Base-by-base conservation (phyloP, 2,888 invertebrate genomes). In the Anthrax anthrax region DNA sequence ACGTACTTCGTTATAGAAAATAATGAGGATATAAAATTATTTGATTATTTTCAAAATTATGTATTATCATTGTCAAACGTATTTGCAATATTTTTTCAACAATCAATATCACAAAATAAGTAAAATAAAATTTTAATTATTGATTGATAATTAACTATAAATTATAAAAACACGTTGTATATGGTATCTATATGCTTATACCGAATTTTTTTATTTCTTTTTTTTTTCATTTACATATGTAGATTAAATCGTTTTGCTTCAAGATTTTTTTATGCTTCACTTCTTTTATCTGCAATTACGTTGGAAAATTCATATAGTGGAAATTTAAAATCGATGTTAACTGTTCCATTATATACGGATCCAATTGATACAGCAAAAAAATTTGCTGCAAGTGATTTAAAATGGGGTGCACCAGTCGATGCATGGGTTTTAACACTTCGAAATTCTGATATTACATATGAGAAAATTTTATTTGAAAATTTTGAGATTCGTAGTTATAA, bases 241-340 rank as follows among this genome's bases (percentile, higher is more conserved):
- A 65, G 65, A 4, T 54, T 64, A 9, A 43, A 55, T 32, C 54
- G 56, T 3, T 58, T 57, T 40, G 59, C 62, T 1, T 52, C 57
- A 0, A 58, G 65, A 1, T 56, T 65, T 13, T 63, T 63, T 51
- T 34, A 65, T 42, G 57, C 59, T 13, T 55, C 59, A 1, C 47
- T 66, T 13, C 50, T 66, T 0, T 55, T 63, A 43, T 63, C 65
- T 6, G 62, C 61, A 1, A 58, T 66, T 2, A 66, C 65, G 0
- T 46, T 66, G 52, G 65, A 66, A 51, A 63, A 65, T 46, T 62
- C 60, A 9, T 67, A 66, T 50, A 64, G 65, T 47, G 65, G 67
- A 1, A 62, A 63, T 42, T 46, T 67, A 1, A 66, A 66, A 52
- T 65, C 65, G 0, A 41, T 65, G 43, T 51, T 66, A 3, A 64